Evolutionary conservation across 2,113 vertebrate genomes (phyloP), one percentile per base, ranked within the genome.

Genomic region (Psittacara wagleri): DNA sequence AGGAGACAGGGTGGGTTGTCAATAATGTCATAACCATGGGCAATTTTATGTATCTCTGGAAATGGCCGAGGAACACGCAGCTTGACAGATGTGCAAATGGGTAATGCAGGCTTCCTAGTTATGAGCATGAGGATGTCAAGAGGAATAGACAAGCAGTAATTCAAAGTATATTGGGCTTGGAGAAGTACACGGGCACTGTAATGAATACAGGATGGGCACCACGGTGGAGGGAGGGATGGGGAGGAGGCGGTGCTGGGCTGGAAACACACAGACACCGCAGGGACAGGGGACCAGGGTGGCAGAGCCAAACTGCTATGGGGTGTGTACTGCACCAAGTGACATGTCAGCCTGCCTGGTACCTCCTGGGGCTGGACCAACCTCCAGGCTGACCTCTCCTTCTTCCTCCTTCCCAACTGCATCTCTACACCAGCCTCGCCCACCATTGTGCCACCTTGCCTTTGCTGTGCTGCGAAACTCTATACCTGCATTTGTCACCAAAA

Each of bases 41-140:
- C 86, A 95, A 95, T 95, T 97, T 97, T 97, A 96, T 95, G 93
- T 95, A 95, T 96, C 96, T 92, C 96, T 96, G 95, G 95, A 96
- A 97, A 96, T 77, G 92, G 93, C 92, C 88, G 14, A 94, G 96
- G 95, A 95, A 96, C 91, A 93, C 75, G 92, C 81, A 95, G 95
- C 28, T 91, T 97, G 96, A 97, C 96, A 97, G 96, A 97, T 97
- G 96, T 90, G 92, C 95, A 69, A 92, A 90, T 13, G 79, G 92
- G 96, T 92, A 96, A 95, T 93, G 94, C 89, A 82, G 88, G 95
- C 88, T 92, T 73, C 92, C 92, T 74, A 92, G 96, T 97, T 97
- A 96, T 94, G 95, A 95, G 96, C 87, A 67, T 66, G 75, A 94
- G 96, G 94, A 94, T 92, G 96, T 91, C 95, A 94, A 92, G 94